phyloP scores from a whole-genome alignment of 2,797 vertebrate species.

The Melanogrammus aeglefinus region DNA sequence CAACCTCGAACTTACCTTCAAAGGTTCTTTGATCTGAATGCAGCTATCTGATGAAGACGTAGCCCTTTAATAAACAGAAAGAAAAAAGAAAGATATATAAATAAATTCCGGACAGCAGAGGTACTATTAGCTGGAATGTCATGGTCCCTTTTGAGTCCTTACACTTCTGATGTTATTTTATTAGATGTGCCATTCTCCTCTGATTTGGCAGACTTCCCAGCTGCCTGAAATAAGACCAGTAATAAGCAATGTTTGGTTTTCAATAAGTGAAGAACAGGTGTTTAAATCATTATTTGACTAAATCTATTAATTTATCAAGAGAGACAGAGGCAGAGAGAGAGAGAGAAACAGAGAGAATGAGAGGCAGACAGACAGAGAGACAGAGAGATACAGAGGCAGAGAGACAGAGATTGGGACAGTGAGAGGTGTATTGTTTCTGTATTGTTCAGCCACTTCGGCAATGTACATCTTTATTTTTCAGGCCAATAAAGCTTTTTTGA shows the following conservation, averaged over 20 bases:
- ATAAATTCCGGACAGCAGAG: not conserved
- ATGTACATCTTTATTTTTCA: no score
- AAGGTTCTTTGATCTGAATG: constrained; percentile 15
- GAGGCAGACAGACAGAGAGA: not conserved
- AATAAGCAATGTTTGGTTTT: not conserved
- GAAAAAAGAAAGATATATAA: constrained; percentile 19
- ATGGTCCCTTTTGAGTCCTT: constrained; percentile 19
- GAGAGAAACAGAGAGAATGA: not conserved
- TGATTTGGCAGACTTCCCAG: constrained; percentile 14
- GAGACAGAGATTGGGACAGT: no score
- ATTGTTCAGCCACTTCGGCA: no score
- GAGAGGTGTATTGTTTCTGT: no score
- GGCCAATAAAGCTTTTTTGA: no score
- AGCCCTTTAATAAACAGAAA: constrained; percentile 47
- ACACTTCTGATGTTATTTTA: constrained; percentile 35
- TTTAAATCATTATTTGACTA: not conserved
- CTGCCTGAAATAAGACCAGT: constrained; percentile 36
- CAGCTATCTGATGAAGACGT: not conserved
- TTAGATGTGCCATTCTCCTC: constrained; percentile 14
- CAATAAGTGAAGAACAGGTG: not conserved
- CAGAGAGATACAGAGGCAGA: no score
- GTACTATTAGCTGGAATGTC: not conserved
- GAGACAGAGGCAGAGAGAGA: not conserved
- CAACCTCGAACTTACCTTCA: constrained; percentile 29
- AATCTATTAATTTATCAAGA: not conserved